These are phyloP conservation scores for Epinotia ramella DNA, from an alignment of 2,888 invertebrate genomes.

Conservation along the genomic window DNA sequence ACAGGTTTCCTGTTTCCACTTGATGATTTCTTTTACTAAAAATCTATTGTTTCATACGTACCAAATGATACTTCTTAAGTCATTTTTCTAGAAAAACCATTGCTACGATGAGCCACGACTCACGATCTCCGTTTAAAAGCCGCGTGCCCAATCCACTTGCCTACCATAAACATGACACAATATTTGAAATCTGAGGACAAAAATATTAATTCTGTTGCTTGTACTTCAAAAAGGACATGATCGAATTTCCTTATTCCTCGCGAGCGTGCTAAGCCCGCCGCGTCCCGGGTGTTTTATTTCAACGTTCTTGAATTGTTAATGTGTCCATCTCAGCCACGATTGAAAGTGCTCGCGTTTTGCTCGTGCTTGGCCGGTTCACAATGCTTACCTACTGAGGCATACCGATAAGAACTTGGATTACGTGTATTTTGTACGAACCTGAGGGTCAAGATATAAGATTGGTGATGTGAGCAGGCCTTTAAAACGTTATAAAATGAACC, in stretches of 20 bases:
- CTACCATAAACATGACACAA: background rate
- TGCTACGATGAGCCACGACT: background rate
- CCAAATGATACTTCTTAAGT: too few relatives aligned
- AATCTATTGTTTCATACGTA: too few relatives aligned
- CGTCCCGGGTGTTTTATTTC: constrained; percentile 52
- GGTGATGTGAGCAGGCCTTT: background rate
- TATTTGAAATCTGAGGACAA: too few relatives aligned
- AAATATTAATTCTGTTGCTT: background rate
- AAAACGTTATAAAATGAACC: too few relatives aligned
- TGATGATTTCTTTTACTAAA: too few relatives aligned
- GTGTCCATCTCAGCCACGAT: constrained; percentile 55
- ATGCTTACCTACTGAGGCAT: background rate
- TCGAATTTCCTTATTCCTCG: background rate
- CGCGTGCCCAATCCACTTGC: background rate
- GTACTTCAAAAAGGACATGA: background rate
- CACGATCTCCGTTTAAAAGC: background rate
- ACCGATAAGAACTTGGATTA: background rate
- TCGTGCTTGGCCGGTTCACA: constrained; percentile 2
- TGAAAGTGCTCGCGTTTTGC: constrained; percentile 52
- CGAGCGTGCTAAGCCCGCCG: constrained; percentile 12
- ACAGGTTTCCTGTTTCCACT: too few relatives aligned
- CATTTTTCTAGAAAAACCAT: background rate
- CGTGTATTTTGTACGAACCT: background rate
- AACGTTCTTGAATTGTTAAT: constrained; percentile 66
- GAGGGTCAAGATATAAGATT: background rate